Base-by-base conservation (phyloP, 2,113 vertebrate genomes). In the Halcyon malimbica region DNA sequence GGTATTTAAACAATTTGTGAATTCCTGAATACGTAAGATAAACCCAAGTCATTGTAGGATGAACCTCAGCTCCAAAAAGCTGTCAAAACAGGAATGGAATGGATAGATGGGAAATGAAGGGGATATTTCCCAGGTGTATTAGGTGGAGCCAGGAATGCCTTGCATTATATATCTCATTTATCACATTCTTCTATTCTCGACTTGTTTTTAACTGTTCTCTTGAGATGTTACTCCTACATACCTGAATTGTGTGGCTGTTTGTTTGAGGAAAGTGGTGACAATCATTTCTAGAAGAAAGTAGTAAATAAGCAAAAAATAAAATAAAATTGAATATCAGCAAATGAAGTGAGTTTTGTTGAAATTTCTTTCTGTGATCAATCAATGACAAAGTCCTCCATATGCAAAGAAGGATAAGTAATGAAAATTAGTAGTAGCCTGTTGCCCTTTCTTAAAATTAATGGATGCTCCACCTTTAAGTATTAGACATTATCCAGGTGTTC, bases 11-110 rank as follows among this genome's bases (percentile, higher is more conserved):
- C 50, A 77, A n/a, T 71, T 76, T 86, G 75, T 59, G 41, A 62
- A 62, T 92, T 93, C 79, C 94, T 96, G 94, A 88, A 56, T 81
- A n/a, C 42, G 71, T 8, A 79, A 94, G 96, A 96, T 90, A 94
- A 90, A 94, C 62, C 6, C 42, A 70, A 93, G 51, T 54, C 64
- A 59, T 7, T 80, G 57, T n/a, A 74, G 71, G 85, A 62, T 63
- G 76, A 90, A 74, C 33, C 69, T 89, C n/a, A 28, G 42, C 28
- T 87, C 56, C 51, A 73, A 62, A 46, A 79, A 83, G 29, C 53
- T 89, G 67, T 53, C 4, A 6, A 77, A 77, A 35, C 16, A 79
- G 65, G 46, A 71, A 53, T 10, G 50, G 42, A 60, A 78, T 5
- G 17, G 51, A 42, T 5, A 62, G 75, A 90, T 70, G 39, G 14